Base-by-base conservation (phyloP, 2,797 vertebrate species). In the Gallinago nigripennis region DNA sequence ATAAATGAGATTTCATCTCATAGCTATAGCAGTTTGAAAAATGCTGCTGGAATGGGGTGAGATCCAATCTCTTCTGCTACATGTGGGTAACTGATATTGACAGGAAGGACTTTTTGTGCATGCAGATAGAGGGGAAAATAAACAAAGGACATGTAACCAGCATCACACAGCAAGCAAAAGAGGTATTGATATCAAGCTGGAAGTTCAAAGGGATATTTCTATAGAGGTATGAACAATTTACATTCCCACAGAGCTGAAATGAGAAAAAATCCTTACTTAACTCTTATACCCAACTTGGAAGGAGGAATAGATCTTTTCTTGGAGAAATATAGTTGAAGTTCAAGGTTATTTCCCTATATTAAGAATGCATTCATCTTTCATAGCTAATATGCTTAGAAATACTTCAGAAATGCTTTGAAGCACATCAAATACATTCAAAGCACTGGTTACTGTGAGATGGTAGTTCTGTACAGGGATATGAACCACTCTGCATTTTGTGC, bases 1-100 rank as follows among this genome's bases (percentile, higher is more conserved):
- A 89, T 64, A 95, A 92, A 95, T 60, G 31, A 92, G 53, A 50
- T 84, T 86, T 82, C n/a, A 37, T 76, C 78, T 94, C 51, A 51
- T 31, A 82, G 39, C 57, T 70, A n/a, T 46, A 83, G n/a, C 25
- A 68, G 28, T 56, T 86, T 94, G 88, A 92, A 90, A 95, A 86
- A 87, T 60, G 21, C 33, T 87, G 8, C 75, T 61, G 48, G 37
- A 88, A 82, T 48, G 17, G 27, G 10, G 9, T 60, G 33, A 89
- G 75, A 86, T 70, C 51, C 56, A 58, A 23, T 82, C 81, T 80
- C 31, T 89, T 70, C 68, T 68, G 68, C 18, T 88, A 39, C 20
- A 16, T 70, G 8, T 27, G 21, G 4, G 15, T 54, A 92, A 87
- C 28, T 27, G 53, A 80, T 80, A 90, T 30, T 70, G 60, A 77